These are phyloP conservation scores for Cyclophora albipunctata DNA, from an alignment of 2,888 invertebrate genomes.

Conservation along the genomic window DNA sequence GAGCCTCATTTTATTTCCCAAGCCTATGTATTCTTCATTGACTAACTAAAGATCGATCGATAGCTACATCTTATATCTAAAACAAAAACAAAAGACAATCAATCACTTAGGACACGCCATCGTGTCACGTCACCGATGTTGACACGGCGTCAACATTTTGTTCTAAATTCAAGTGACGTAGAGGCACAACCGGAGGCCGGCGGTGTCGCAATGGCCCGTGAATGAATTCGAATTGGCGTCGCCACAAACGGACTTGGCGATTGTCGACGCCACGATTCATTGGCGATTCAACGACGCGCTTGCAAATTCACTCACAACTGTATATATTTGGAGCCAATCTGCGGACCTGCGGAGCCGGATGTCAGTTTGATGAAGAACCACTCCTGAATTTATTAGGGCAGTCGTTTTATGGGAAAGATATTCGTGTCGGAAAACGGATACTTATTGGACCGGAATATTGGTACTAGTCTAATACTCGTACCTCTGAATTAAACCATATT, in stretches of 20 bases:
- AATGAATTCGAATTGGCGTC: slow-evolving; percentile 61
- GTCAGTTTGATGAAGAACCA: slow-evolving; percentile 11
- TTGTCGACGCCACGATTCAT: slow-evolving; percentile 64
- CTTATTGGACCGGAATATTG: too few species aligned
- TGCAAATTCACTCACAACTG: slow-evolving; percentile 54
- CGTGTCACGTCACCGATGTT: neutral
- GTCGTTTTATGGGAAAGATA: too few species aligned
- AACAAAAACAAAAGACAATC: neutral
- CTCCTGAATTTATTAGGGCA: neutral
- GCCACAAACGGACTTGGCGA: slow-evolving; percentile 62
- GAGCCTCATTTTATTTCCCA: too few species aligned
- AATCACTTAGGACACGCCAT: neutral
- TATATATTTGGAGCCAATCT: slow-evolving; percentile 34
- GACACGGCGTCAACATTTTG: slow-evolving; percentile 20
- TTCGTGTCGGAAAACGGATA: too few species aligned
- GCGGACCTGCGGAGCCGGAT: slow-evolving; percentile 17
- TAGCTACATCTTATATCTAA: neutral
- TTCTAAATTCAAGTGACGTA: slow-evolving; percentile 52
- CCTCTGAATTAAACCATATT: too few species aligned
- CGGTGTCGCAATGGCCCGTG: slow-evolving; percentile 27
- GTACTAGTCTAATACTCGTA: too few species aligned
- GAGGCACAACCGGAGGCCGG: slow-evolving; percentile 19
- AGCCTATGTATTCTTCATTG: neutral
- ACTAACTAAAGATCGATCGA: neutral
- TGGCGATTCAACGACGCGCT: slow-evolving; percentile 31